These are phyloP conservation scores for Drosophila affinis DNA, from an alignment of 2,888 invertebrate genomes.

Conservation along the genomic window DNA sequence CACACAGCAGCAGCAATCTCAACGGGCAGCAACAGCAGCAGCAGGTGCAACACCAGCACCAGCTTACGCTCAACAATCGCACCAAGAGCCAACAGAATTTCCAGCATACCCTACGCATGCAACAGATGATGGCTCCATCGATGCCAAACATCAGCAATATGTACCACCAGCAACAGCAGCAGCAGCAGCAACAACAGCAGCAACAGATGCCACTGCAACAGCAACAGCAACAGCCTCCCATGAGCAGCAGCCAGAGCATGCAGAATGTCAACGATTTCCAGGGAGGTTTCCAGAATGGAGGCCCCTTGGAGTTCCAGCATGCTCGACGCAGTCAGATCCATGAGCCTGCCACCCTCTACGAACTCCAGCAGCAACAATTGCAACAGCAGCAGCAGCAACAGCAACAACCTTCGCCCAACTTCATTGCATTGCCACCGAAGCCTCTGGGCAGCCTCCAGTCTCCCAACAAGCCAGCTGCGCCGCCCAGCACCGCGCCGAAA, in stretches of 20 bases:
- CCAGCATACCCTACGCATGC: constrained; percentile 81
- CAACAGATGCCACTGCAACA: constrained; percentile 64
- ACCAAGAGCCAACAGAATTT: constrained; percentile 80
- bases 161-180: constrained; percentile 76
- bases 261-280: constrained; percentile 82
- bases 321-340: constrained; percentile 83
- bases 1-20: constrained; percentile 81
- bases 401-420: constrained; percentile 83
- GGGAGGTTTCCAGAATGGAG: constrained; percentile 70
- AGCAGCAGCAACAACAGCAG: constrained; percentile 72
- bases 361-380: constrained; percentile 54
- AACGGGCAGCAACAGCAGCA: constrained; percentile 67
- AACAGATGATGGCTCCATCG: constrained; percentile 84
- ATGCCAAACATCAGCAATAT: constrained; percentile 84
- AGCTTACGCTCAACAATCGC: constrained; percentile 76
- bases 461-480: constrained; percentile 82
- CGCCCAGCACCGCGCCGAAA: constrained; percentile 66
- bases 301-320: constrained; percentile 60
- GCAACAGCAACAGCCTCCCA: constrained; percentile 55
- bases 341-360: constrained; percentile 86
- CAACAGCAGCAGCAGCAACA: constrained; percentile 34
- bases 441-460: constrained; percentile 72
- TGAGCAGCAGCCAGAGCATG: constrained; percentile 83
- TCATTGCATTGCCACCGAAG: constrained; percentile 79
- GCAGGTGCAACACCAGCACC: constrained; percentile 46